Evolutionary conservation across 2,888 invertebrate species (phyloP).

Genomic region (Prosapia bicincta): DNA sequence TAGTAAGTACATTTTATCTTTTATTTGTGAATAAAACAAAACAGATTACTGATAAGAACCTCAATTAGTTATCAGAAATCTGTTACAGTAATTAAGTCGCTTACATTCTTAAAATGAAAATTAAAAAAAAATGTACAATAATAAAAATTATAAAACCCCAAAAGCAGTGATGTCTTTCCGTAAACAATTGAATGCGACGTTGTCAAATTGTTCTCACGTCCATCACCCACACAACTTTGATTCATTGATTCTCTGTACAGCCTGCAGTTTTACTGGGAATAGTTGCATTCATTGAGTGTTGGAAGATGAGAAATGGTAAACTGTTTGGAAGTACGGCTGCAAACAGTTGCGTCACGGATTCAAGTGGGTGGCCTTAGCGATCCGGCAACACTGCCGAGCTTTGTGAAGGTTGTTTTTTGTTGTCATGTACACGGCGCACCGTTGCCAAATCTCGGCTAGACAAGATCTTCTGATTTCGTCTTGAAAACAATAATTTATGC

Average conservation of each 20-base stretch:
- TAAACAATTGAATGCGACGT: neutral
- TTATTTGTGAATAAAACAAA: no score
- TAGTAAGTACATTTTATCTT: no score
- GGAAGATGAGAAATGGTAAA: neutral
- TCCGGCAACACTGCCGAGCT: slow-evolving; percentile 34
- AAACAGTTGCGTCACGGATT: neutral
- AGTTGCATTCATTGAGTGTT: neutral
- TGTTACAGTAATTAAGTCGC: no score
- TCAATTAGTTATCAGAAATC: no score
- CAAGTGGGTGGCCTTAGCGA: slow-evolving; percentile 31
- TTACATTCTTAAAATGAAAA: no score
- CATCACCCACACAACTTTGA: neutral
- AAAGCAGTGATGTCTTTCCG: no score
- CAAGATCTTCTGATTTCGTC: slow-evolving; percentile 27
- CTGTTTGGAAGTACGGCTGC: neutral
- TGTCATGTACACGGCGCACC: slow-evolving; percentile 25
- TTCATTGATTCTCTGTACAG: neutral
- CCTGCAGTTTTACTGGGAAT: neutral
- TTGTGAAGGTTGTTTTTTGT: slow-evolving; percentile 36
- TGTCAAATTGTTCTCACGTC: neutral
- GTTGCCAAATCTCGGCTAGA: slow-evolving; percentile 23
- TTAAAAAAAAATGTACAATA: no score
- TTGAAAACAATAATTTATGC: neutral
- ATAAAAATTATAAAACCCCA: no score
- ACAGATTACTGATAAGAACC: no score